These are phyloP conservation scores for Bergia sp. DNA, from an alignment of 92 coral and sea anemone genomes.

Conservation along the genomic window DNA sequence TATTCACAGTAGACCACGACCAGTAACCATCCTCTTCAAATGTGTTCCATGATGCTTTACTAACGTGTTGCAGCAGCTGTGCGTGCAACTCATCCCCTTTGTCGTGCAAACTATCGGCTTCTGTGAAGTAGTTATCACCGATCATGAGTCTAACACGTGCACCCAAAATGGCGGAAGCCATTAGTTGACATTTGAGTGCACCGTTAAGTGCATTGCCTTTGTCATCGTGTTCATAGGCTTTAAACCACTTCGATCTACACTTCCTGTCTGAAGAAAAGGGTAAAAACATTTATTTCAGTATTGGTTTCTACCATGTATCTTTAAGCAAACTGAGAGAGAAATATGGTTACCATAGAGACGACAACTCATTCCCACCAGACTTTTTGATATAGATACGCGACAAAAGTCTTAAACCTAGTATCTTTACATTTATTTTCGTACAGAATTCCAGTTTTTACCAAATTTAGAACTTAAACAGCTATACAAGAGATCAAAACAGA, in stretches of 20 bases:
- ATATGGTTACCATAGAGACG: no score
- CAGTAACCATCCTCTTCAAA: constrained; percentile 78
- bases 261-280: not conserved
- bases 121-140: constrained; percentile 50
- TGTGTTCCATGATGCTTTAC: constrained; percentile 79
- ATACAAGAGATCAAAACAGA: no score
- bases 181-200: constrained; percentile 54
- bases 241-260: constrained; percentile 56
- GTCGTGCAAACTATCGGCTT: constrained; percentile 72
- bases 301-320: not conserved
- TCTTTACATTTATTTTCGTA: no score
- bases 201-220: constrained; percentile 58
- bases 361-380: no score
- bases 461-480: no score
- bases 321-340: not conserved
- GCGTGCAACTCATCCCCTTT: constrained; percentile 69
- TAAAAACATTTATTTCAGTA: not conserved
- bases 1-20: constrained; percentile 47
- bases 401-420: no score
- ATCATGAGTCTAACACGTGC: constrained; percentile 72
- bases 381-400: no score
- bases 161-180: constrained; percentile 78
- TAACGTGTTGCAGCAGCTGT: constrained; percentile 74
- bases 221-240: constrained; percentile 67
- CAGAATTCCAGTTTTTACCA: no score